Percentiles rank a stretch among this genome's conserved stretches.
phyloP scores from a whole-genome alignment of 35 echinoderm and acorn worm genomes.

The Ophiothrix spiculata region DNA sequence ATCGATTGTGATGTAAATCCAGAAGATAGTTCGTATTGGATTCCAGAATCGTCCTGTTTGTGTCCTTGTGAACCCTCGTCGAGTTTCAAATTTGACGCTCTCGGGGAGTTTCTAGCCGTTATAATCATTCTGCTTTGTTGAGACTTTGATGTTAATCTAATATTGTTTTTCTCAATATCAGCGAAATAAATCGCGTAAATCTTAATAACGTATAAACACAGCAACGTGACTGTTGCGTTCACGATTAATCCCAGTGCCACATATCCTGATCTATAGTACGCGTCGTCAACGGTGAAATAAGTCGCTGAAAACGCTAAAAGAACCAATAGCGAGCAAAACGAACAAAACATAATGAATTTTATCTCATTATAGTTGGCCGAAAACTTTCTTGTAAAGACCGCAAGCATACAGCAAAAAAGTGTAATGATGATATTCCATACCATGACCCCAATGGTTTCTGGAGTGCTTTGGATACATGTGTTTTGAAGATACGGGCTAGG shows the following conservation, averaged over 20 bases:
- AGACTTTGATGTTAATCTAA: too few species aligned
- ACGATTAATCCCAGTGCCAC: constrained; percentile 72
- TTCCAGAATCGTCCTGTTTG: too few species aligned
- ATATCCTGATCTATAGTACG: constrained; percentile 67
- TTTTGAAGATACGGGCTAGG: constrained; percentile 40
- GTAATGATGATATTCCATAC: constrained; percentile 71
- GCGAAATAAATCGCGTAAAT: too few species aligned
- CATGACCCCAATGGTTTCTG: too few species aligned
- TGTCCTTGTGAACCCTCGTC: too few species aligned
- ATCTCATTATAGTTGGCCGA: constrained; percentile 94
- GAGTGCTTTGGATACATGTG: constrained; percentile 44
- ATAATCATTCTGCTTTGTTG: too few species aligned
- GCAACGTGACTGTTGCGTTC: constrained; percentile 74
- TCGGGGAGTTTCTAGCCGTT: too few species aligned
- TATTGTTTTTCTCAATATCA: too few species aligned
- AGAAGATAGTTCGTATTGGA: too few species aligned
- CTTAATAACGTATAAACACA: constrained; percentile 82
- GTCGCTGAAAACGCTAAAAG: constrained; percentile 65
- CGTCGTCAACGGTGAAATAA: constrained; percentile 71
- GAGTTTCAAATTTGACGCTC: too few species aligned
- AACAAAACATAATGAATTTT: constrained; percentile 85
- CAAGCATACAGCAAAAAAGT: constrained; percentile 76
- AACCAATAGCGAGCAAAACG: constrained; percentile 77
- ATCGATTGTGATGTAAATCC: too few species aligned
- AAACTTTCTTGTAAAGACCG: constrained; percentile 81